Evolutionary conservation across 1,140 invertebrate species (phyloP).

Genomic region (Orchesella cincta): DNA sequence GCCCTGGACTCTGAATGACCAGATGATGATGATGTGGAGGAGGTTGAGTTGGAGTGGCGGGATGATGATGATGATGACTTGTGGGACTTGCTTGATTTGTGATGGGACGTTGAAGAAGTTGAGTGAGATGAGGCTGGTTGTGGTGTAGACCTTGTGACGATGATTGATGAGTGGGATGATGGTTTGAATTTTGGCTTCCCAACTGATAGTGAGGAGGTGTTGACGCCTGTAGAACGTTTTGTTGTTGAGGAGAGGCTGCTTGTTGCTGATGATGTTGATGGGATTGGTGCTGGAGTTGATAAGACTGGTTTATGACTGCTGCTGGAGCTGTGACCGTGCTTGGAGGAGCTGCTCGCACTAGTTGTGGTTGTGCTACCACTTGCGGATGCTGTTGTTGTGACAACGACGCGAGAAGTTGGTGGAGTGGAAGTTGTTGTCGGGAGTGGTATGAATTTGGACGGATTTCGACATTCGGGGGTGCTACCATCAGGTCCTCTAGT

Average conservation of each 20-base stretch:
- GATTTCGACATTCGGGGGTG: constrained; percentile 2
- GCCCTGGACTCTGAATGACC: not conserved
- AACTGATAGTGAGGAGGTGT: not conserved
- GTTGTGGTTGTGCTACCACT: not conserved
- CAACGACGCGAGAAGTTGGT: not conserved
- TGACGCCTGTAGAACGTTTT: not conserved
- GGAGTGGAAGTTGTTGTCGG: not conserved
- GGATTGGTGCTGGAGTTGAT: not conserved
- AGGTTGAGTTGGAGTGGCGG: not conserved
- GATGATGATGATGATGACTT: constrained; percentile 2
- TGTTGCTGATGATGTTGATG: not conserved
- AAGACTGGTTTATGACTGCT: not conserved
- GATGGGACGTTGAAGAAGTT: constrained; percentile 16
- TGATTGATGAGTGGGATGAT: too few relatives aligned
- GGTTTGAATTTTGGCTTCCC: too few relatives aligned
- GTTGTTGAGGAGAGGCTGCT: not conserved
- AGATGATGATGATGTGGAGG: not conserved
- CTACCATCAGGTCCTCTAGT: not conserved
- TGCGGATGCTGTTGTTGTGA: constrained; percentile 1
- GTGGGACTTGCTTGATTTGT: constrained; percentile 1
- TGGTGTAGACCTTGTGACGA: not conserved
- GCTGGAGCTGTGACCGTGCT: not conserved
- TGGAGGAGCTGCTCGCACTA: not conserved
- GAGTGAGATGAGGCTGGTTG: constrained; percentile 10
- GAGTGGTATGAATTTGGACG: constrained; percentile 2